Conservation (phyloP, 2,797 vertebrate species). For the Malacoraja senta region DNA sequence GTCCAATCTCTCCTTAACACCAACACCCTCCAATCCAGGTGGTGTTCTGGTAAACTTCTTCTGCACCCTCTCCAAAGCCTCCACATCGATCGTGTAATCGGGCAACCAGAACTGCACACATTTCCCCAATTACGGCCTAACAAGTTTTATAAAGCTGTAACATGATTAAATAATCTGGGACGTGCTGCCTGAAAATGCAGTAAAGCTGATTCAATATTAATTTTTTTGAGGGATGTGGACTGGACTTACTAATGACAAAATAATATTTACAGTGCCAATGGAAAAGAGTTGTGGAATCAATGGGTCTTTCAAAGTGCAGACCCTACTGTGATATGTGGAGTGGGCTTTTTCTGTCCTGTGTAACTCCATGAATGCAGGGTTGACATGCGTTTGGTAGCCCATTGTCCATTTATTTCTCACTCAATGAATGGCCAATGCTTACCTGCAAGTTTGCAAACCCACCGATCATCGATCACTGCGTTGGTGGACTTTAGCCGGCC, state of each 20-base stretch:
- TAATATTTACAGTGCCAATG: background rate
- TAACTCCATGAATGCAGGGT: background rate
- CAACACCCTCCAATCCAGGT: too few species aligned
- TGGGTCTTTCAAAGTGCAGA: background rate
- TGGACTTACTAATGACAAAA: too few species aligned
- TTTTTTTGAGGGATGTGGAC: background rate
- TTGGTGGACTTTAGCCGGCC: conserved; percentile 68
- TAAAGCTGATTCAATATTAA: background rate
- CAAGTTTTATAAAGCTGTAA: too few species aligned
- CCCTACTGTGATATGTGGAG: background rate
- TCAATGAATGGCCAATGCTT: conserved; percentile 27
- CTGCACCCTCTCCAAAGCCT: too few species aligned
- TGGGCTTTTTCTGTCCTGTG: background rate
- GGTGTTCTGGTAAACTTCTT: too few species aligned
- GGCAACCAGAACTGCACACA: too few species aligned
- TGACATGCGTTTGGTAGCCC: background rate
- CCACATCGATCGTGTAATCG: too few species aligned
- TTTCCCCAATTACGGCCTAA: too few species aligned
- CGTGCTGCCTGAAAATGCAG: background rate
- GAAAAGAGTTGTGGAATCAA: background rate
- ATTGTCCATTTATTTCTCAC: background rate
- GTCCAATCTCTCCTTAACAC: too few species aligned
- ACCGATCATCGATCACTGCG: conserved; percentile 72
- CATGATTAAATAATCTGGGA: too few species aligned
- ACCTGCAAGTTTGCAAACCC: conserved; percentile 80